Conservation (phyloP, 2,888 invertebrate genomes). For the Dexiosoma caninum region DNA sequence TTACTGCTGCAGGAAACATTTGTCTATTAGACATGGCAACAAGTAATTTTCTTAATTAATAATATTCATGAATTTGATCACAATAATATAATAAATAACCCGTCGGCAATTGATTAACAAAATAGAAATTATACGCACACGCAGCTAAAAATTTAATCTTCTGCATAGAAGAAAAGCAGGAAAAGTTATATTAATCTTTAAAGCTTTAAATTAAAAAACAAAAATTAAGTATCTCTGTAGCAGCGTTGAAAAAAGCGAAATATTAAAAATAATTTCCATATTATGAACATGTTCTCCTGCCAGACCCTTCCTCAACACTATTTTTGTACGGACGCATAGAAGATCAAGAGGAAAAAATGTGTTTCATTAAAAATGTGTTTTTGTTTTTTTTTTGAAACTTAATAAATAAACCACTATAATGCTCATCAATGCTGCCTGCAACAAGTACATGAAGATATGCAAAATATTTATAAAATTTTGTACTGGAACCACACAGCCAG, state of each 20-base stretch:
- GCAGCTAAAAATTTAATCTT: too few species aligned
- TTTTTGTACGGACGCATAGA: background rate
- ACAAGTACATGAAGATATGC: slow-evolving; percentile 21
- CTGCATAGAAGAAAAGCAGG: too few species aligned
- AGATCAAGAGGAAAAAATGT: slow-evolving; percentile 26
- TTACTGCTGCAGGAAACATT: too few species aligned
- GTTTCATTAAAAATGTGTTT: slow-evolving; percentile 25
- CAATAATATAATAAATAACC: too few species aligned
- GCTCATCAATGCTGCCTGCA: slow-evolving; percentile 6
- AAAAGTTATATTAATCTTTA: too few species aligned
- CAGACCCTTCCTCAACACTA: background rate
- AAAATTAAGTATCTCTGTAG: background rate
- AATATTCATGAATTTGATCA: too few species aligned
- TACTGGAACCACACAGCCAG: background rate
- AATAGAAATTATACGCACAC: too few species aligned
- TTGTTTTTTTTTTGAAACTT: slow-evolving; percentile 1
- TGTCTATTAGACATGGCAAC: too few species aligned
- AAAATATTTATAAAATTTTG: slow-evolving; percentile 43
- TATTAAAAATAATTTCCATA: slow-evolving; percentile 20
- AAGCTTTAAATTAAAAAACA: too few species aligned
- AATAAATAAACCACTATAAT: slow-evolving; percentile 21
- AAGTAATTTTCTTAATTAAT: too few species aligned
- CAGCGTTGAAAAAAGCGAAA: slow-evolving; percentile 1
- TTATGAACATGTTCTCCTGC: background rate
- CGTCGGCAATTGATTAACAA: too few species aligned